Evolutionary conservation across 2,888 invertebrate genomes (phyloP), one percentile per base, ranked within the genome.

Genomic region (Beris morrisii): DNA sequence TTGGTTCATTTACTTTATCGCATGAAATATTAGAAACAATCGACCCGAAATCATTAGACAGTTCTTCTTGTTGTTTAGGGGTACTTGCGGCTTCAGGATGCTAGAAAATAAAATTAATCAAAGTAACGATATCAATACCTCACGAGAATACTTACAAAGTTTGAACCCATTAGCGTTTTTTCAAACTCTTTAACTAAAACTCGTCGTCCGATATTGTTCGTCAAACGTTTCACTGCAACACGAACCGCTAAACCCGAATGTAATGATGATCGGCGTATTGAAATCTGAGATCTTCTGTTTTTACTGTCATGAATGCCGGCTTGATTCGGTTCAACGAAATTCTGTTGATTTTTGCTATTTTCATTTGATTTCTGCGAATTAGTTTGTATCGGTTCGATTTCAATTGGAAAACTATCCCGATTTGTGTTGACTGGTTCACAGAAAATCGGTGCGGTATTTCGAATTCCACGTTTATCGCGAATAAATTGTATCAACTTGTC

Each of bases 351-450:
- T 1, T 3, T 38, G 9, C 3, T 38, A 3, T 38, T 38, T 38
- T 38, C 38, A 38, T 38, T 38, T 38, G 5, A 5, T 38, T 38
- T 38, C 22, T 22, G 22, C 9, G 38, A 5, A 5, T 9, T 9
- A 9, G 38, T 38, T 38, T 5, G 1, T 38, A 9, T 9, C 22
- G 9, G 12, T 32, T 54, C 38, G n/a, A 64, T 32, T 54, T 64
- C 31, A 44, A 64, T 38, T 3, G 64, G 64, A 45, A 64, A 64
- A 54, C 64, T 64, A 11, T 44, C 4, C 1, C 64, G 64, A n/a
- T 53, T 4, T 30, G 30, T 6, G 13, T 30, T 54, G 4, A 2
- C 6, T 15, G 44, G 22, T 9, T 61, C 50, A 2, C 4, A 22
- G 50, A 64, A 64, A 45, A 64, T 54, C 12, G 43, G 15, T 30